Base-by-base conservation (phyloP, 2,113 vertebrate species). In the Larimichthys crocea region DNA sequence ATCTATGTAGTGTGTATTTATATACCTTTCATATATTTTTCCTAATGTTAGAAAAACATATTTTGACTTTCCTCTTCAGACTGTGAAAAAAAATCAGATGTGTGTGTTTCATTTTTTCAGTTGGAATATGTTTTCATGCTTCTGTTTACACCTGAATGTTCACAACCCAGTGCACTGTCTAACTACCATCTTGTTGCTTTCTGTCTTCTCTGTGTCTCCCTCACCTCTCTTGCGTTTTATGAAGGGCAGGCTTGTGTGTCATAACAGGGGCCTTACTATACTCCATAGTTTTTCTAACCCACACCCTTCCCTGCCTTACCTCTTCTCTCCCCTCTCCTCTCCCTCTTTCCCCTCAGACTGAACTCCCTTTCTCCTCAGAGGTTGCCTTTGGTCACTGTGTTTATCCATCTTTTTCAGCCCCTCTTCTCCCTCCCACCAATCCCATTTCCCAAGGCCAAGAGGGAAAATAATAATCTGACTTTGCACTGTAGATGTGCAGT, bases 181-280 rank as follows among this genome's bases (percentile, higher is more conserved):
- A 56, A 60, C 78, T 55, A 40, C 60, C 86, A 81, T 78, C 42
- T 69, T 68, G 64, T 57, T 71, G 50, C 79, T 76, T 44, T 77
- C 74, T 61, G 76, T 88, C 87, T 65, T 79, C 78, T 53, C 46
- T 57, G 50, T 65, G 60, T 76, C 80, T 70, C 68, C 57, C 15
- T 90, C 77, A 56, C 70, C 50, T 76, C 88, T 17, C 63, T 67
- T 55, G n/a, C 19, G 73, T 49, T 64, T 71, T 75, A 93, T 94
- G 89, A 95, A 95, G 88, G 91, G 88, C 76, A 72, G 77, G 85
- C 88, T 86, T 95, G 94, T 96, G 77, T 84, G 88, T 88, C 75
- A 65, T 90, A 88, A 95, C 94, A 95, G 93, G 91, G 83, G 64
- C 61, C 88, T 80, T 63, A 93, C 92, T 96, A 94, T 95, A 68